phyloP scores from a whole-genome alignment of 2,888 invertebrate species.

The Carcina quercana region DNA sequence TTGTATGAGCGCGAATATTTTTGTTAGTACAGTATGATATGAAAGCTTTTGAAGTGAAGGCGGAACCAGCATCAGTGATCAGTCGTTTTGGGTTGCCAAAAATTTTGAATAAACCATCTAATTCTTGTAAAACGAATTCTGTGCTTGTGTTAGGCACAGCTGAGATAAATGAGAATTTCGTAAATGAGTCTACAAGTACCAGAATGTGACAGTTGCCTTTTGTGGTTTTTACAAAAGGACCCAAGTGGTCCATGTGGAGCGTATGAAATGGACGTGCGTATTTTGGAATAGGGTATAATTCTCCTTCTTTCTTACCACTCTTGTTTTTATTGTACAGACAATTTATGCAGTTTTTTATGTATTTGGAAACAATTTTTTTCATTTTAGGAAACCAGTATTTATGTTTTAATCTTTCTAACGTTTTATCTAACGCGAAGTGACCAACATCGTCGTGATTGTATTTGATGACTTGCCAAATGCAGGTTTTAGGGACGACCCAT shows the following conservation, averaged over 20 bases:
- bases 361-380: conserved; percentile 17
- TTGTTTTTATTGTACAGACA: conserved; percentile 30
- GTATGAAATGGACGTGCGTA: conserved; percentile 23
- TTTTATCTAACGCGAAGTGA: conserved; percentile 27
- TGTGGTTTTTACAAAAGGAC: conserved; percentile 21
- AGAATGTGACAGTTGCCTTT: conserved; percentile 23
- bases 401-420: conserved; percentile 15
- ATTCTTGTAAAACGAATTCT: conserved; percentile 7
- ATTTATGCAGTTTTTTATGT: conserved; percentile 26
- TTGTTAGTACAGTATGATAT: conserved; percentile 8
- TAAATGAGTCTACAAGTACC: conserved; percentile 29
- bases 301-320: conserved; percentile 15
- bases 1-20: conserved; percentile 15
- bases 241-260: conserved; percentile 8
- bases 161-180: conserved; percentile 29
- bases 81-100: conserved; percentile 17
- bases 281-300: conserved; percentile 18
- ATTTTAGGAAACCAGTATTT: conserved; percentile 19
- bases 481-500: conserved; percentile 24
- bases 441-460: conserved; percentile 27
- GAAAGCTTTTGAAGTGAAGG: conserved; percentile 12
- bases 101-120: conserved; percentile 11
- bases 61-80: conserved; percentile 15
- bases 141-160: conserved; percentile 14
- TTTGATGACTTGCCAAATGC: conserved; percentile 22